Percentiles rank a stretch among this genome's conserved stretches.
phyloP scores from a whole-genome alignment of 2,113 vertebrate genomes.

The Micronycteris hirsuta region DNA sequence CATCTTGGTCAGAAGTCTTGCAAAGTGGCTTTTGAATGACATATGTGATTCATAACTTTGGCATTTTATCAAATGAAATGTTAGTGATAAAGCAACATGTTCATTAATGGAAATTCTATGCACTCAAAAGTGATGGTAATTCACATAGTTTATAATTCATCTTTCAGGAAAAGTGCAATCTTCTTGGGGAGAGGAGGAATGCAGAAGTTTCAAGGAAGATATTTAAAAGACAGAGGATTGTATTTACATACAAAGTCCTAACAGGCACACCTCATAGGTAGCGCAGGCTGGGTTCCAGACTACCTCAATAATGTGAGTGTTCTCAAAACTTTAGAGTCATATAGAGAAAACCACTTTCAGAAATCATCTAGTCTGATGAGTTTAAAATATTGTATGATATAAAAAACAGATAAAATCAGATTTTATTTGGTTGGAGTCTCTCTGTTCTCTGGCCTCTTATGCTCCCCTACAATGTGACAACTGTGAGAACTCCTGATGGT shows the following conservation, averaged over 20 bases:
- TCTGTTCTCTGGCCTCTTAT: not conserved
- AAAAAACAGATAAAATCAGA: not conserved
- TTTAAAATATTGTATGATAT: not conserved
- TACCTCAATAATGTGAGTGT: not conserved
- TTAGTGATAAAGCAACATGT: not conserved
- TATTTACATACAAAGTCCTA: not conserved
- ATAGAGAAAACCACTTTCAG: not conserved
- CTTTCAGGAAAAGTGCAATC: not conserved
- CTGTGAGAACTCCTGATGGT: not conserved
- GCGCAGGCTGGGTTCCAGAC: not conserved
- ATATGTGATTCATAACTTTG: not conserved
- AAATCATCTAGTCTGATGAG: not conserved
- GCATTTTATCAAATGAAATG: not conserved
- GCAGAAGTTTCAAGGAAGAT: not conserved
- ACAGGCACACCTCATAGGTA: not conserved
- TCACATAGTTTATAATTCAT: not conserved
- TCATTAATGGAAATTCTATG: not conserved
- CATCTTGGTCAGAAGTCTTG: no score
- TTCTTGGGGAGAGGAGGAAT: not conserved
- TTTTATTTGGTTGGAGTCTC: not conserved
- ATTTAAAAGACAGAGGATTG: not conserved
- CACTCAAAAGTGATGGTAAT: not conserved
- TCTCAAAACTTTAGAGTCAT: not conserved
- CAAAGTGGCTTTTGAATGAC: not conserved
- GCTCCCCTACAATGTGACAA: not conserved